Evolutionary conservation across 2,797 vertebrate genomes (phyloP), one percentile per base, ranked within the genome.

Genomic region (Chrysocyon brachyurus): DNA sequence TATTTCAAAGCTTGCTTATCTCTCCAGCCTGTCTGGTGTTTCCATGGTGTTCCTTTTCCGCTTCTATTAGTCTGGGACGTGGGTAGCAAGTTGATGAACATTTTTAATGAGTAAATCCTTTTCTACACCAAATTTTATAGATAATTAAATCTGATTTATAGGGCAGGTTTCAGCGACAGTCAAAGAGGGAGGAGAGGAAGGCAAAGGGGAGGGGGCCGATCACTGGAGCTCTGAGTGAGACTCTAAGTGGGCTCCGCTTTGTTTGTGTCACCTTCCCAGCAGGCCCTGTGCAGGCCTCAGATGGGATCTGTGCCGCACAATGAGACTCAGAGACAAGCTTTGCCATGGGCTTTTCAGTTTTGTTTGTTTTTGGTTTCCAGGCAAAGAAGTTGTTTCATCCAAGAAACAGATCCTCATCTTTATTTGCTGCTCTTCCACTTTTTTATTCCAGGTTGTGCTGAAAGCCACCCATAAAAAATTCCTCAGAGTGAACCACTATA

Each of bases 141-240:
- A 98, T 98, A 97, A 97, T 98, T 96, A 97, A 98, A 98, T 97
- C 98, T 97, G 98, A 98, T 98, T 97, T 97, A 95, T 97, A 94
- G 94, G 97, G 87, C 97, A 95, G 96, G 85, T 91, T 98, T 97
- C 94, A 87, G 88, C 26, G 56, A 0, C 96, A 87, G 96, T 36
- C 63, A 90, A 73, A 90, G 87, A 89, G 93, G 91, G 87, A 98
- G 91, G 79, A 57, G 73, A 96, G 95, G 88, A 87, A 97, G 94
- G 96, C 15, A 0, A 12, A 66, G 57, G 70, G 78, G 36, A 63
- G 87, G 78, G 95, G 81, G 70, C 28, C 75, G 64, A 77, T 94
- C 46, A 85, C 82, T 77, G 40, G 61, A 87, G 87, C 61, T 49
- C 40, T 2, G 36, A 91, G 81, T 28, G 49, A 84, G 86, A 40